Evolutionary conservation across 1,140 invertebrate genomes (phyloP), one percentile per base, ranked within the genome.

Genomic region (Drosophila oshimai): DNA sequence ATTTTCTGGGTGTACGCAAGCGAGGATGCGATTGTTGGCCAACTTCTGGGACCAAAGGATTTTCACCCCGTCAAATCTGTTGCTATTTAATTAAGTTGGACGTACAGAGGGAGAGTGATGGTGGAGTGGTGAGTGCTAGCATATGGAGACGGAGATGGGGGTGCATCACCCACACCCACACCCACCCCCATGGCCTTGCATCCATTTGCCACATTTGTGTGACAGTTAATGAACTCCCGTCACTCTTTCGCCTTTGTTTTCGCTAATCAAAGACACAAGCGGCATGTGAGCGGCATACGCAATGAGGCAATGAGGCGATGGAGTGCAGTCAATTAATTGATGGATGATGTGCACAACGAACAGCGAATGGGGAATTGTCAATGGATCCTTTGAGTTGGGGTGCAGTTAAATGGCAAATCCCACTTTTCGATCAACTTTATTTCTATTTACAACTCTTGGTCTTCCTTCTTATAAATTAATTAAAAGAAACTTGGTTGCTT

Each of bases 141-240:
- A 84, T 84, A 84, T 86, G 74, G 26, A 31, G 12, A 15, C 31
- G n/a, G n/a, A 13, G 9, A 26, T 26, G 26, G 6, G 18, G 51
- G 12, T 41, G 50, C 58, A 20, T 12, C 34, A 10, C 20, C 12
- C 20, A 4, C 7, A 4, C 17, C 33, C 28, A 3, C n/a, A n/a
- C n/a, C 4, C 10, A 20, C 24, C 13, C 13, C 22, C 9, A 31
- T 15, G 26, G 34, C 22, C 18, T 18, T 31, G 45, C 68, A 65
- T 50, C 13, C 55, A 18, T 26, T 45, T 65, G 61, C 36, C 65
- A 62, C 54, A 58, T 62, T 61, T 86, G 50, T 62, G 58, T 86
- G 81, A 86, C 81, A 86, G 81, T 76, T 86, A 87, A 86, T 86
- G 80, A 86, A 87, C 71, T 69, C 61, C 55, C 64, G 75, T 54